Conservation (phyloP, 2,113 vertebrate species). For the Pogona vitticeps region DNA sequence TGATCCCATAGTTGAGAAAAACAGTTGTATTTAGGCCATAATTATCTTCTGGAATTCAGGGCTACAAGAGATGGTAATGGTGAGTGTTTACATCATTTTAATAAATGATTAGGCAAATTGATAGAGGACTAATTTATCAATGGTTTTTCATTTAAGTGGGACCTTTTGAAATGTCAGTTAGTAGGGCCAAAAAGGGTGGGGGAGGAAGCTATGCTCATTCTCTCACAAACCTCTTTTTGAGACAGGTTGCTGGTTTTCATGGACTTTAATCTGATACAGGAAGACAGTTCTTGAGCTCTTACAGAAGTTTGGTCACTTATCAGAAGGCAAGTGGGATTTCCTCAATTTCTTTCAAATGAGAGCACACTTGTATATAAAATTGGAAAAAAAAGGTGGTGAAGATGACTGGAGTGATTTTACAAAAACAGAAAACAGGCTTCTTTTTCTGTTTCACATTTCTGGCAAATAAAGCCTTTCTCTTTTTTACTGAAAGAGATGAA, state of each 20-base stretch:
- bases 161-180: too few species aligned
- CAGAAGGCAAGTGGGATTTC: not conserved
- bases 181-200: too few species aligned
- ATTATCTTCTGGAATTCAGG: too few species aligned
- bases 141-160: too few species aligned
- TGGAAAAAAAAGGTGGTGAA: not conserved
- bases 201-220: accelerated
- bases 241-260: not conserved
- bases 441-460: not conserved
- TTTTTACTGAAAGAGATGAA: conserved; percentile 29
- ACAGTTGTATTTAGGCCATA: too few species aligned
- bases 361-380: not conserved
- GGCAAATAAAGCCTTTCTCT: conserved; percentile 1
- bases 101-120: too few species aligned
- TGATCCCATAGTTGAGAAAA: too few species aligned
- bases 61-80: too few species aligned
- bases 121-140: too few species aligned
- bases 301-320: not conserved
- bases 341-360: conserved; percentile 7
- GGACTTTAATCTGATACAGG: not conserved
- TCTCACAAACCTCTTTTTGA: not conserved
- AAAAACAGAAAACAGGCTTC: not conserved
- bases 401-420: conserved; percentile 6
- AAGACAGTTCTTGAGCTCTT: not conserved
- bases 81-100: too few species aligned